Evolutionary conservation across 2,113 vertebrate genomes (phyloP), one percentile per base, ranked within the genome.

Genomic region (Amazona guildingii): DNA sequence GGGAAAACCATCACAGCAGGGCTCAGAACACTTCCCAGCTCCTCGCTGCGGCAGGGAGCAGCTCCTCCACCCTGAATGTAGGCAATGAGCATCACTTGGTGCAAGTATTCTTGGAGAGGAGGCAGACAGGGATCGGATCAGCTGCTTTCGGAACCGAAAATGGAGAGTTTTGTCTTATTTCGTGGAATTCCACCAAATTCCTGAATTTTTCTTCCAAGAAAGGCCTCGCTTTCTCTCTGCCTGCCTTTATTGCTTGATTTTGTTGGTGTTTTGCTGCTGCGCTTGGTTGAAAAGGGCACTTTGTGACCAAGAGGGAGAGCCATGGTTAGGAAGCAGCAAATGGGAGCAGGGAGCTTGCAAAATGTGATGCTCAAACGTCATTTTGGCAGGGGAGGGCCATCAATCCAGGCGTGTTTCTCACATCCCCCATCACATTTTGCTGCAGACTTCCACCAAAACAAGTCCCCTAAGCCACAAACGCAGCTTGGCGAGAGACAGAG

Each of bases 371-470:
- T 78, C 7, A 33, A 74, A 39, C 61, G 11, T 91, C 27, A 1
- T 78, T 81, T 83, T 86, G 73, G 77, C 93, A 89, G 81, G 77
- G 8, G 0, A n/a, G 20, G 49, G 51, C 68, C 51, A 25, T 39
- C 52, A 84, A 95, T 57, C 86, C 43, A 43, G 61, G 20, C 82
- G 5, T n/a, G 59, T 46, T 95, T 82, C 91, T 78, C 28, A 79
- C 54, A 82, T 84, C 46, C 62, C 59, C 18, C 39, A 54, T 89
- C 80, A 28, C 44, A 13, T 94, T 92, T 86, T 84, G 43, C 79
- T 79, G 33, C 83, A 91, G 69, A 94, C 92, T 88, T 77, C 87
- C 72, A 83, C 85, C 67, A 57, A 80, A 91, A 76, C 89, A 86
- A 27, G 79, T 90, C 73, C 88, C 61, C 68, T 83, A 70, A 92